phyloP scores from a whole-genome alignment of 2,888 invertebrate genomes.

The Amphipyra tragopoginis region DNA sequence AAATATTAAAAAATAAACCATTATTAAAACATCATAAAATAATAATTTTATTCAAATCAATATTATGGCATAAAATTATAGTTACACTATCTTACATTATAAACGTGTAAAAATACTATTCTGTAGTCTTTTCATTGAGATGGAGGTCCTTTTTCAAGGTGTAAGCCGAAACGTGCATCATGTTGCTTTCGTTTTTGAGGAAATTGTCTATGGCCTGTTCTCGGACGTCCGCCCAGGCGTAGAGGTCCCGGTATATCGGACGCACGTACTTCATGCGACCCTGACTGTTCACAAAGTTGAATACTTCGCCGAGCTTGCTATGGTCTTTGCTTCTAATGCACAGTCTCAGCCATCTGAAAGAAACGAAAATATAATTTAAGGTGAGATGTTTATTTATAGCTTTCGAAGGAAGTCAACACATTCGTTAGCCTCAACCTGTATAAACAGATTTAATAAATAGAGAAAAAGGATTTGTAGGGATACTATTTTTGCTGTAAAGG shows the following conservation, averaged over 20 bases:
- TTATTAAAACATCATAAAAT: conserved; percentile 53
- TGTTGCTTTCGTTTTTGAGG: conserved; percentile 91
- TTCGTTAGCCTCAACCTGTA: too few relatives aligned
- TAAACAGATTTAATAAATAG: too few relatives aligned
- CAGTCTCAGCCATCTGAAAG: conserved; percentile 93
- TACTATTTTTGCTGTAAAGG: too few relatives aligned
- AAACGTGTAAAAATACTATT: conserved; percentile 38
- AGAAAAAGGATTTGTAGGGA: too few relatives aligned
- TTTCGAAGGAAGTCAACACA: too few relatives aligned
- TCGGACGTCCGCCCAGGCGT: conserved; percentile 93
- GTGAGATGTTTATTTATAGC: background rate
- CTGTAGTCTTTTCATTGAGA: conserved; percentile 68
- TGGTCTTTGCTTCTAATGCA: conserved; percentile 93
- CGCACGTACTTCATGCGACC: conserved; percentile 98
- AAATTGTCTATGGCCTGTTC: conserved; percentile 93
- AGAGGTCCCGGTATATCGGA: conserved; percentile 96
- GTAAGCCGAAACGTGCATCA: conserved; percentile 96
- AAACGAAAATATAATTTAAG: background rate
- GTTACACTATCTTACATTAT: conserved; percentile 55
- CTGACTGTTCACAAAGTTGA: conserved; percentile 94
- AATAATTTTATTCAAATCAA: conserved; percentile 53
- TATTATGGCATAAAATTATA: conserved; percentile 49
- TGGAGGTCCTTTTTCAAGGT: conserved; percentile 94
- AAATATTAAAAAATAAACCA: conserved; percentile 26
- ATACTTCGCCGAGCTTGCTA: conserved; percentile 91